Base-by-base conservation (phyloP, 2,797 vertebrate species). In the Acanthopagrus latus region DNA sequence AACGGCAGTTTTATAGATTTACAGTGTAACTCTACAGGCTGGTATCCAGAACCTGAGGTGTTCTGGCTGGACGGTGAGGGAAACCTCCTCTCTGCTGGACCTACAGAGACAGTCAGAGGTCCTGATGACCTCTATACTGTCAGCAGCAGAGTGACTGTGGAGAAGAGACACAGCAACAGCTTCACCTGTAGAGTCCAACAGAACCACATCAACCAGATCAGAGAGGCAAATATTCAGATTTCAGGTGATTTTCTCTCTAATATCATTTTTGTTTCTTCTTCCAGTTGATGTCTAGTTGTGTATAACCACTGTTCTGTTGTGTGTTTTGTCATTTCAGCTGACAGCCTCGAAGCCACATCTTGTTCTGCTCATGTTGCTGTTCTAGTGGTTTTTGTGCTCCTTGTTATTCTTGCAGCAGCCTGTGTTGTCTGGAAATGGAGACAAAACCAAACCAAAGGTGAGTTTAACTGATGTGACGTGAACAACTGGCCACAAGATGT, bases 261-360 rank as follows among this genome's bases (percentile, higher is more conserved):
- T 4, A 4, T 48, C 11, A 1, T 4, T 17, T n/a, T 50, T 2
- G 16, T 27, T 11, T 27, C 13, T 44, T 44, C 43, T 13, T 12
- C 43, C 43, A 29, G 62, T 17, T 64, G 23, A 48, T 0, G 2
- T 20, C 5, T 13, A 1, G 18, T 4, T 64, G 29, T 8, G n/a
- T n/a, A 14, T 17, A 62, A 62, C 41, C 46, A 9, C 3, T 21
- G 8, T 13, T 62, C 3, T 50, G 0, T 29, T 50, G 11, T 64
- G 50, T 54, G 5, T 66, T 52, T 25, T 38, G 17, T 52, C 8
- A 18, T 67, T 67, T 13, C 64, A 67, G 64, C 4, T 67, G 50
- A 43, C 2, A 5, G 1, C 16, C 4, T 52, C 0, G 4, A 0
- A 14, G 3, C 1, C 14, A 8, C 18, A 20, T 18, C 8, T 3